A percentile compares a stretch with the other conserved stretches of the same genome.
Conservation (phyloP, 2,888 invertebrate genomes). For the Pandemis cinnamomeana region DNA sequence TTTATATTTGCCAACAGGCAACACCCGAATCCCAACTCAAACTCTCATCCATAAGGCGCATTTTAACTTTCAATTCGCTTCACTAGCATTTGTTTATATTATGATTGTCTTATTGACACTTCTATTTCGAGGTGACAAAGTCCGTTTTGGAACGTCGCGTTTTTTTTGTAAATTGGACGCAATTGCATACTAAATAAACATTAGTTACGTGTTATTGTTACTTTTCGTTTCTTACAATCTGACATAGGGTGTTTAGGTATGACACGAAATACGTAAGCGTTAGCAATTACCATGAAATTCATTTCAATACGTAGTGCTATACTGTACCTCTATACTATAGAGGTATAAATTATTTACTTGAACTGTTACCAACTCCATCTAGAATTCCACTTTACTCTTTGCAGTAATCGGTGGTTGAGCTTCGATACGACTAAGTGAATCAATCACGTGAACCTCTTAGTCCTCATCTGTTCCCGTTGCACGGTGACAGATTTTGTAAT, state of each 20-base stretch:
- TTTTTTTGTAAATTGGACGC: slow-evolving; percentile 24
- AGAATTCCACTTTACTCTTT: not conserved
- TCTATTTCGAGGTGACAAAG: slow-evolving; percentile 27
- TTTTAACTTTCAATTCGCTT: not conserved
- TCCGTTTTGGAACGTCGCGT: slow-evolving; percentile 5
- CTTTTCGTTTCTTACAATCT: slow-evolving; percentile 2
- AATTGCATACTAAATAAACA: slow-evolving; percentile 28
- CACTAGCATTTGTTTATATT: slow-evolving; percentile 21
- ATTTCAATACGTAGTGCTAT: not conserved
- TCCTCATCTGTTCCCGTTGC: too few relatives aligned
- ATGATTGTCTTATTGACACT: slow-evolving; percentile 19
- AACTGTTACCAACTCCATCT: not conserved
- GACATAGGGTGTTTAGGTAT: slow-evolving; percentile 2
- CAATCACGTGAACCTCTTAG: too few relatives aligned
- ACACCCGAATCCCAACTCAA: not conserved
- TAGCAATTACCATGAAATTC: not conserved
- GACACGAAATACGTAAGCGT: not conserved
- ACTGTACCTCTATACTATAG: too few relatives aligned
- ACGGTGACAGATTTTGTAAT: too few relatives aligned
- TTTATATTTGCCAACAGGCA: slow-evolving; percentile 43
- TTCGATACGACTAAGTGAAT: not conserved
- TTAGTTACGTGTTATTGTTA: slow-evolving; percentile 3
- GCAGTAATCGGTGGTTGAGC: not conserved
- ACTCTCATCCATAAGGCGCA: not conserved
- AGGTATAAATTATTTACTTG: not conserved